Percentiles rank a stretch among this genome's conserved stretches.
phyloP scores from a whole-genome alignment of 1,140 invertebrate genomes.

The Drosophila tristis region DNA sequence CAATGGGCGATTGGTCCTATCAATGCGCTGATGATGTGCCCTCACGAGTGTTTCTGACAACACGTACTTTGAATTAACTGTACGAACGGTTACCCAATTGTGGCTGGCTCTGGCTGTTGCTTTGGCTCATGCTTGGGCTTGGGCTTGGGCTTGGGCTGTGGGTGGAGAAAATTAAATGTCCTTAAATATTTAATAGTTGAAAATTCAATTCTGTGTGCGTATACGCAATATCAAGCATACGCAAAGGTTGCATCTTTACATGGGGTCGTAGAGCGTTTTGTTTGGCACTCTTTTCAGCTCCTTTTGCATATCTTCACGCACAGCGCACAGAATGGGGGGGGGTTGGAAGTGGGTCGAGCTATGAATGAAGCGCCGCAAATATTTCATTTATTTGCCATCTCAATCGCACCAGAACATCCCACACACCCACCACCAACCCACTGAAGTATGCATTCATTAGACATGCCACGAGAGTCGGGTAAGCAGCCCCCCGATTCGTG shows the following conservation, averaged over 20 bases:
- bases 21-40: slow-evolving; percentile 8
- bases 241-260: neutral
- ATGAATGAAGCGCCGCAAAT: slow-evolving; percentile 65
- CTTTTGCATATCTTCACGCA: slow-evolving; percentile 69
- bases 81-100: slow-evolving; percentile 30
- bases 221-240: slow-evolving; percentile 36
- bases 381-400: slow-evolving; percentile 74
- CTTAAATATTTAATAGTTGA: slow-evolving; percentile 35
- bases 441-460: slow-evolving; percentile 76
- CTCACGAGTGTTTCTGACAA: slow-evolving; percentile 30
- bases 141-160: too few relatives aligned
- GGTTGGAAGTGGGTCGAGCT: neutral
- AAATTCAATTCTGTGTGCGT: slow-evolving; percentile 48
- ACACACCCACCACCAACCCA: neutral
- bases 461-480: slow-evolving; percentile 58
- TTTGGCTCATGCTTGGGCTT: too few relatives aligned
- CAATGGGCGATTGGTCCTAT: slow-evolving; percentile 2
- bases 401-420: slow-evolving; percentile 29
- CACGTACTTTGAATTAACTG: slow-evolving; percentile 48
- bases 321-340: slow-evolving; percentile 2
- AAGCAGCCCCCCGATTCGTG: neutral
- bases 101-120: slow-evolving; percentile 10
- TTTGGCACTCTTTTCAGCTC: neutral
- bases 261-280: slow-evolving; percentile 1
- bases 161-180: slow-evolving; percentile 42